Base-by-base conservation (phyloP, 2,797 vertebrate species). In the Falco concolor region DNA sequence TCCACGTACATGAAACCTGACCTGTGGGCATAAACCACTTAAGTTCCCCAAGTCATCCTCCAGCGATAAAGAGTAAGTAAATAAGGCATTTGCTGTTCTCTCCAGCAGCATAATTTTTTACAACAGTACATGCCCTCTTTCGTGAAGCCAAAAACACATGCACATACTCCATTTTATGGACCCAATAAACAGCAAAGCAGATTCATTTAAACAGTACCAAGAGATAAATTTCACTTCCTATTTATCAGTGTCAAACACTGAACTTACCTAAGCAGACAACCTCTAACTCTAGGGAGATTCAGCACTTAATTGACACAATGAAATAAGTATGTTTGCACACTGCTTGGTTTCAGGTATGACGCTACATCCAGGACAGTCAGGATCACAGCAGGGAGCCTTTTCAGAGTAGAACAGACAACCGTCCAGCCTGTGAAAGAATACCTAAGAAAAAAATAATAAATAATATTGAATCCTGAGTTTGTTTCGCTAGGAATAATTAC, bases 81-180 rank as follows among this genome's bases (percentile, higher is more conserved):
- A 85, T 92, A 92, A 87, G 42, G 45, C 79, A 78, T 86, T 91
- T 92, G 25, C 44, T 76, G 47, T 73, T 91, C 70, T 94, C 45
- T 92, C n/a, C 44, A 77, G n/a, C 65, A 86, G 42, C 16, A 23
- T 38, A 32, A 13, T 34, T 80, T 79, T 92, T 84, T 53, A 60
- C 12, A 63, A 70, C 45, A 67, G 44, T 34, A 59, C 25, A 24
- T 64, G 14, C 38, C 42, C 16, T 89, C 60, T 79, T 86, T 65
- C 7, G 4, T 22, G 63, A 77, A 78, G 77, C 32, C 83, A 69
- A 90, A 94, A 76, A 0, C 64, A 45, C 8, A 10, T 34, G 12
- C 32, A 67, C 1, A 1, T 56, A 52, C 36, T 92, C 7, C 1
- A 25, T 84, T 89, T 86, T 93, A 70, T 6, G 23, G 47, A 78